Conservation (phyloP, 2,113 vertebrate species). For the Tetrao urogallus region DNA sequence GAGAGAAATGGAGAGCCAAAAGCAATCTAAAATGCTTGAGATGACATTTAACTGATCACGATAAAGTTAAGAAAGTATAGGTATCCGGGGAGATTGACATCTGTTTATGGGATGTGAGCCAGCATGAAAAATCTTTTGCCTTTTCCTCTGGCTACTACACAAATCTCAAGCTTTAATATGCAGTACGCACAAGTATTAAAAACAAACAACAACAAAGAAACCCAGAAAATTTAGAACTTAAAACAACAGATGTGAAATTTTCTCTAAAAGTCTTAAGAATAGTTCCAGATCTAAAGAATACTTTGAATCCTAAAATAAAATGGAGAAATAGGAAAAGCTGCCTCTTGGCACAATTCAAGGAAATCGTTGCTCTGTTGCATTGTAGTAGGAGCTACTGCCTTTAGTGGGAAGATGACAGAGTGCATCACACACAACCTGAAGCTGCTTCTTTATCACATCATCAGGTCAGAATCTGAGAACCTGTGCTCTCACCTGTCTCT, state of each 20-base stretch:
- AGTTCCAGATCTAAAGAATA: neutral
- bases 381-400: fast-evolving
- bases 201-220: neutral
- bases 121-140: neutral
- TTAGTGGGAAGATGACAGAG: neutral
- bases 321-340: neutral
- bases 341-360: neutral
- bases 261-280: neutral
- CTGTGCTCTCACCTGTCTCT: neutral
- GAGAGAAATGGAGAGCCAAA: neutral
- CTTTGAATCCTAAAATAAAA: neutral
- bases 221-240: neutral
- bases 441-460: neutral
- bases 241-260: neutral
- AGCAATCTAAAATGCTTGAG: neutral
- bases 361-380: neutral
- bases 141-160: neutral
- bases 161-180: neutral
- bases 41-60: neutral
- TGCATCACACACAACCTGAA: neutral
- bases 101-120: neutral
- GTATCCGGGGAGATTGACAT: neutral
- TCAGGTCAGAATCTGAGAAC: neutral
- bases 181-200: neutral
- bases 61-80: neutral